Percentiles rank a stretch among this genome's conserved stretches.
phyloP scores from a whole-genome alignment of 2,797 vertebrate species.

The Galaxias olidus region DNA sequence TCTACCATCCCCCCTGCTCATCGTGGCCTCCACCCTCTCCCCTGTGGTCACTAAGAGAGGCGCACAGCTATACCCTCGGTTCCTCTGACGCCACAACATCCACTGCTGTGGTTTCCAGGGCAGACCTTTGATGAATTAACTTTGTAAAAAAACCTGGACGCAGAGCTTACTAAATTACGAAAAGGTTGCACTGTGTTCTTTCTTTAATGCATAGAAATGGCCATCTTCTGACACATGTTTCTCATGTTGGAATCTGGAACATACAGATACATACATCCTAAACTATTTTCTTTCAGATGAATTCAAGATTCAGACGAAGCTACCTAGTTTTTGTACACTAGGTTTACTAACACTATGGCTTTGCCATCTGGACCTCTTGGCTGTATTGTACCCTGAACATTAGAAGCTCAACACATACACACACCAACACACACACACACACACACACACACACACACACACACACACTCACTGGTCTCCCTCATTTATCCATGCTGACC shows the following conservation, averaged over 20 bases:
- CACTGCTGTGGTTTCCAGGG: neutral
- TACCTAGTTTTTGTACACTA: slow-evolving; percentile 22
- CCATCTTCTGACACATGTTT: too few species aligned
- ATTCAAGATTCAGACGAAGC: too few species aligned
- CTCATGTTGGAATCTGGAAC: too few species aligned
- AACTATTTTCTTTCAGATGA: too few species aligned
- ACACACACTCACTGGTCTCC: neutral
- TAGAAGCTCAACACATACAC: slow-evolving; percentile 38
- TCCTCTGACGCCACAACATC: neutral
- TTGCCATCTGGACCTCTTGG: slow-evolving; percentile 34
- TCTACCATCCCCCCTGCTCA: slow-evolving; percentile 15
- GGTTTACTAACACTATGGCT: slow-evolving; percentile 47
- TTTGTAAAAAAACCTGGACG: too few species aligned
- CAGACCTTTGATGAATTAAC: too few species aligned
- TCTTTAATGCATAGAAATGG: too few species aligned
- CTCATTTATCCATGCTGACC: slow-evolving; percentile 54
- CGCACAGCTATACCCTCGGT: neutral
- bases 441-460: slow-evolving; percentile 15
- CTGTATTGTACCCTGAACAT: slow-evolving; percentile 37
- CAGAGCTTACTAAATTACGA: too few species aligned
- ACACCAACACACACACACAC: slow-evolving; percentile 1
- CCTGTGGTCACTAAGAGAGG: neutral
- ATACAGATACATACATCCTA: too few species aligned
- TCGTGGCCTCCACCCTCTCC: slow-evolving; percentile 18
- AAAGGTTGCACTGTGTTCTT: too few species aligned